phyloP scores from a whole-genome alignment of 2,113 vertebrate species.

The Microcebus ravelobensis region DNA sequence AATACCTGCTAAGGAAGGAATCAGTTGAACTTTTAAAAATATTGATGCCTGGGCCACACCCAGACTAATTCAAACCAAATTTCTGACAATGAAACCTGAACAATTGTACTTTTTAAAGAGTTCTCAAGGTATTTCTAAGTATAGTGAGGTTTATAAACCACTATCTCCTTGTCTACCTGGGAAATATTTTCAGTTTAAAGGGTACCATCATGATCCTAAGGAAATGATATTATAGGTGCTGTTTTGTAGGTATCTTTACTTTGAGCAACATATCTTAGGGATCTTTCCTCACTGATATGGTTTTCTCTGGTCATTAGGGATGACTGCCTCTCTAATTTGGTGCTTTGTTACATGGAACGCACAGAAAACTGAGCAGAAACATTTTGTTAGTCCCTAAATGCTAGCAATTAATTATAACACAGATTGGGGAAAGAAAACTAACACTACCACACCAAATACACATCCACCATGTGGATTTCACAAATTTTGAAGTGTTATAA shows the following conservation, averaged over 20 bases:
- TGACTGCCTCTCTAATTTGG: neutral
- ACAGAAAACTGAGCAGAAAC: neutral
- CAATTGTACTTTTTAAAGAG: neutral
- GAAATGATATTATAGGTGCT: neutral
- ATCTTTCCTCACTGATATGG: neutral
- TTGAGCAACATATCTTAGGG: neutral
- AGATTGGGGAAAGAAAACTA: neutral
- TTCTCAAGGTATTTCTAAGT: neutral
- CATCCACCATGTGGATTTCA: neutral
- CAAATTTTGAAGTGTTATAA: neutral
- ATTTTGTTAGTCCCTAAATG: neutral
- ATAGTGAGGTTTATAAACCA: neutral
- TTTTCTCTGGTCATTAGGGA: neutral
- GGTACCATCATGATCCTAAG: neutral
- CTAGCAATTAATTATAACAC: neutral
- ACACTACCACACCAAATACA: neutral
- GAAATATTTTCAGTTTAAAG: neutral
- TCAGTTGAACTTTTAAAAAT: neutral
- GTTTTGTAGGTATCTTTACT: neutral
- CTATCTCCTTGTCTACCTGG: neutral
- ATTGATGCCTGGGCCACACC: neutral
- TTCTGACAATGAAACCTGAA: neutral
- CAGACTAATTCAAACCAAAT: neutral
- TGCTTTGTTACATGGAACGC: neutral
- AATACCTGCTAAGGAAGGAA: neutral